These are phyloP conservation scores for Hirudo medicinalis DNA, from an alignment of 1,140 invertebrate genomes.

Conservation along the genomic window DNA sequence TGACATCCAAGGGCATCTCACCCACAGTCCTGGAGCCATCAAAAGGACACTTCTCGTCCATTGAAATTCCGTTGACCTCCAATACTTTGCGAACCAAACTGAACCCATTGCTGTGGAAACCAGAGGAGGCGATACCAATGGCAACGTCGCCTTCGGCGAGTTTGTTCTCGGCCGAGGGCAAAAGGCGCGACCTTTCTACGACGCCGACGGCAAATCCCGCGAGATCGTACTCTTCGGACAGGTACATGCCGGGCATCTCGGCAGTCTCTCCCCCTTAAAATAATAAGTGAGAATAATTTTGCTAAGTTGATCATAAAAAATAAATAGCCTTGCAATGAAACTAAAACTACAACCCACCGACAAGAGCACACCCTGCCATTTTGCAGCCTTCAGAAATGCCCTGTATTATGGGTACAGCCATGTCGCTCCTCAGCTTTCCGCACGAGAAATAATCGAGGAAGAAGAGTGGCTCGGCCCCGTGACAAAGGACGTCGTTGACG, in stretches of 20 bases:
- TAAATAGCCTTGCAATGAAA: too few species aligned
- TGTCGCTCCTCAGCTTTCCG: slow-evolving; percentile 61
- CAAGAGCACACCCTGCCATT: slow-evolving; percentile 68
- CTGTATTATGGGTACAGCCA: slow-evolving; percentile 61
- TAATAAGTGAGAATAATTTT: background rate
- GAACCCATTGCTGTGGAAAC: slow-evolving; percentile 90
- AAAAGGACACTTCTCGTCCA: background rate
- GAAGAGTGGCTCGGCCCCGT: slow-evolving; percentile 84
- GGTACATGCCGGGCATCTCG: slow-evolving; percentile 89
- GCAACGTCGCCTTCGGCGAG: slow-evolving; percentile 57
- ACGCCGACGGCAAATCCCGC: slow-evolving; percentile 89
- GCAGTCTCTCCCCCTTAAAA: slow-evolving; percentile 76
- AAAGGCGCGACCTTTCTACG: slow-evolving; percentile 58
- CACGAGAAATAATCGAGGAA: slow-evolving; percentile 94
- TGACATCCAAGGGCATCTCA: background rate
- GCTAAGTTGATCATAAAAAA: background rate
- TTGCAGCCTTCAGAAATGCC: slow-evolving; percentile 77
- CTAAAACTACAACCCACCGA: slow-evolving; percentile 49
- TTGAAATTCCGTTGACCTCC: slow-evolving; percentile 37
- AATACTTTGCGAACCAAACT: slow-evolving; percentile 78
- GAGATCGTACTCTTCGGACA: slow-evolving; percentile 72
- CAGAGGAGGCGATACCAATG: slow-evolving; percentile 71
- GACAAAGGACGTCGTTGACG: slow-evolving; percentile 86
- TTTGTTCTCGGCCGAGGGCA: slow-evolving; percentile 59
- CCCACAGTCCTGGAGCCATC: background rate